Evolutionary conservation across 2,797 vertebrate species (phyloP).

Genomic region (Lepidocolaptes lacrymiger): DNA sequence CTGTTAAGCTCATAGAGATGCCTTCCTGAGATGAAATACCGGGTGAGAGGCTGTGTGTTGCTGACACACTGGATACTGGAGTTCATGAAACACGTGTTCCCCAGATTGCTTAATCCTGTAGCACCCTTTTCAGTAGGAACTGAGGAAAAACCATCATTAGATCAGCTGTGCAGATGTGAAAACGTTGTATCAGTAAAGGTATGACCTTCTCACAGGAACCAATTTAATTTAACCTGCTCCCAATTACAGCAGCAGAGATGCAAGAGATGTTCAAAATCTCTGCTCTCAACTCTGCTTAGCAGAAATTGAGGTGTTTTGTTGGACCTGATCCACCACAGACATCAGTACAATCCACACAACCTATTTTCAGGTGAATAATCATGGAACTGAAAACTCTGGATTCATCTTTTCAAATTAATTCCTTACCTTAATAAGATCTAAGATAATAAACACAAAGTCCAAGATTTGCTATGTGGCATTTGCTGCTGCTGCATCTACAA

Average conservation of each 20-base stretch:
- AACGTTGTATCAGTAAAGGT: not conserved
- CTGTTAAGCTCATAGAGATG: constrained; percentile 99
- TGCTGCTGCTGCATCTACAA: not conserved
- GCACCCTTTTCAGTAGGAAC: constrained; percentile 98
- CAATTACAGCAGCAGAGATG: accelerated
- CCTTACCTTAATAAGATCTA: not conserved
- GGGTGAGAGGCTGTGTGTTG: constrained; percentile 95
- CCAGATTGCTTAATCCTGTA: constrained; percentile 96
- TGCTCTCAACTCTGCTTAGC: not conserved
- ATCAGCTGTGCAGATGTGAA: not conserved
- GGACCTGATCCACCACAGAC: not conserved
- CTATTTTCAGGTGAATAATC: not conserved
- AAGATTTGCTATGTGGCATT: not conserved
- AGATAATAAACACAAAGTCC: not conserved
- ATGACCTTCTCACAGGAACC: not conserved
- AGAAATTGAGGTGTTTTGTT: not conserved
- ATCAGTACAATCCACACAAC: not conserved
- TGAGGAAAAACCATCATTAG: constrained; percentile 45
- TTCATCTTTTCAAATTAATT: not conserved
- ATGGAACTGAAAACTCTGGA: not conserved
- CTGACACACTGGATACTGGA: constrained; percentile 99
- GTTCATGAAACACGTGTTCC: constrained; percentile 99
- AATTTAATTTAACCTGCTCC: not conserved
- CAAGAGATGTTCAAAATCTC: not conserved
- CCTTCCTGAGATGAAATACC: constrained; percentile 96